phyloP scores from a whole-genome alignment of 2,888 invertebrate genomes.

The Dorcus hopei region DNA sequence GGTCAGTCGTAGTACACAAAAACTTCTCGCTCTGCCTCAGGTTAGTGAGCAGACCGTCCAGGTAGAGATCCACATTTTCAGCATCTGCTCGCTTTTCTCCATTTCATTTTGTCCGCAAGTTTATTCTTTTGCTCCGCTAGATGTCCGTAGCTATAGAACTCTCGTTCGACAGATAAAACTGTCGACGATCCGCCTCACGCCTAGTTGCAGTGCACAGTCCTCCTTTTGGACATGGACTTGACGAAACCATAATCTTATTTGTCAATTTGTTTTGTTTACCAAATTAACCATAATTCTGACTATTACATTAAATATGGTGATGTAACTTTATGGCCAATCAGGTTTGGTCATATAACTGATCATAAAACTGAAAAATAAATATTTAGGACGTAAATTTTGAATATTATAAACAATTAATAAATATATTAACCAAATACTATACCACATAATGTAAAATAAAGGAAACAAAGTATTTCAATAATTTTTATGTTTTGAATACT shows the following conservation, averaged over 20 bases:
- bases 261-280: too few species aligned
- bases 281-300: too few species aligned
- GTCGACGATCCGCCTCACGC: conserved; percentile 19
- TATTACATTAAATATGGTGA: too few species aligned
- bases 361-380: too few species aligned
- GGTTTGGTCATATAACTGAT: too few species aligned
- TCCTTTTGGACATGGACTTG: conserved; percentile 4
- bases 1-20: conserved; percentile 99
- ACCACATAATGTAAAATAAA: too few species aligned
- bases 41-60: conserved; percentile 91
- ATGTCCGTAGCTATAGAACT: conserved; percentile 37
- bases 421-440: too few species aligned
- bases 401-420: too few species aligned
- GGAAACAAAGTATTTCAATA: too few species aligned
- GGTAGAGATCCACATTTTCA: conserved; percentile 57
- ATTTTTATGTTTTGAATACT: too few species aligned
- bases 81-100: conserved; percentile 40
- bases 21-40: conserved; percentile 98
- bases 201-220: conserved; percentile 23
- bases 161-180: conserved; percentile 1
- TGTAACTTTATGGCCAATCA: too few species aligned
- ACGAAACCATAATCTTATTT: conserved; percentile 12
- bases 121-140: conserved; percentile 39
- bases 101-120: conserved; percentile 13
- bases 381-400: too few species aligned